Conservation (phyloP, 2,888 invertebrate genomes). For the Agrotis puta region DNA sequence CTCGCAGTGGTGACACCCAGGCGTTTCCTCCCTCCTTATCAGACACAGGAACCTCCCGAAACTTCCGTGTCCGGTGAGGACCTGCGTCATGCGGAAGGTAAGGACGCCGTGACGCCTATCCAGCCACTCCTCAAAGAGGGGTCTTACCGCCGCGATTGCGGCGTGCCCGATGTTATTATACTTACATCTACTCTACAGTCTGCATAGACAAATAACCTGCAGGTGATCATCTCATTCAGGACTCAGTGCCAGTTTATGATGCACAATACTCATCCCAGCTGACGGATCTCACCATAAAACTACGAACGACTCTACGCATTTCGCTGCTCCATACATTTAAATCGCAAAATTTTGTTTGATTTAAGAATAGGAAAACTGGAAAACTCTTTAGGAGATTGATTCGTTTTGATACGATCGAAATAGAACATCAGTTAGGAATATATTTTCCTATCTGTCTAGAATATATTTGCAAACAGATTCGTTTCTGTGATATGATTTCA, state of each 20-base stretch:
- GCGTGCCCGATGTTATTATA: too few relatives aligned
- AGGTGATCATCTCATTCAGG: not conserved
- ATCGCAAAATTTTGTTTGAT: conserved; percentile 48
- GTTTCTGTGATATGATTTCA: conserved; percentile 28
- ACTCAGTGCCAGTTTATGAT: conserved; percentile 12
- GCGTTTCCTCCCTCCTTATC: too few relatives aligned
- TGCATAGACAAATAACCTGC: not conserved
- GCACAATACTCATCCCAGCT: conserved; percentile 11
- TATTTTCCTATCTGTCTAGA: conserved; percentile 43
- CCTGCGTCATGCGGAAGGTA: too few relatives aligned
- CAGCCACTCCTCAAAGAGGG: too few relatives aligned
- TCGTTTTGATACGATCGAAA: conserved; percentile 43
- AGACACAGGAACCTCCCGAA: too few relatives aligned
- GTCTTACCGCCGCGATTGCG: too few relatives aligned
- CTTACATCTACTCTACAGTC: not conserved
- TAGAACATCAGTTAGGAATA: conserved; percentile 28
- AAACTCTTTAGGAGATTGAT: conserved; percentile 47
- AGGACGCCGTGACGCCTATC: too few relatives aligned
- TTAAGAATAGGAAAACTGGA: conserved; percentile 44
- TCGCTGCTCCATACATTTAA: conserved; percentile 52
- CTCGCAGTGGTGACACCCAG: too few relatives aligned
- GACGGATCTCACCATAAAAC: conserved; percentile 34
- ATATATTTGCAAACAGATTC: conserved; percentile 27
- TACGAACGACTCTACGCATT: conserved; percentile 33
- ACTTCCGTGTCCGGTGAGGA: too few relatives aligned